phyloP scores from a whole-genome alignment of 2,797 vertebrate species.

The Oryzias sinensis region DNA sequence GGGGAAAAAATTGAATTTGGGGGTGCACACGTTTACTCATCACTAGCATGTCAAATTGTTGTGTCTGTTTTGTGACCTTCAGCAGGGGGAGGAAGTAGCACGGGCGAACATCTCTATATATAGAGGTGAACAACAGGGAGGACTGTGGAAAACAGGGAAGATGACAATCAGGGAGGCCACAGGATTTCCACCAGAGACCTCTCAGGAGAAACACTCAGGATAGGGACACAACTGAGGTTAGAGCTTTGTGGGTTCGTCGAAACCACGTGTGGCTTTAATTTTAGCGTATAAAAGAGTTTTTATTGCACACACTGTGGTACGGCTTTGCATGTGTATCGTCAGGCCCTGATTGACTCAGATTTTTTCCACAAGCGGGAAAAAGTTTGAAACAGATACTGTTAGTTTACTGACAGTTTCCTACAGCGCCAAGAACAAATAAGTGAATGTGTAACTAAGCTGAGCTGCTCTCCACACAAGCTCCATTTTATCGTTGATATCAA shows the following conservation, averaged over 20 bases:
- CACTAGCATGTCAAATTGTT: conserved; percentile 35
- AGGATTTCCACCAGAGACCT: conserved; percentile 72
- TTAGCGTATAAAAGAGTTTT: conserved; percentile 10
- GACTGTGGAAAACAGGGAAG: conserved; percentile 53
- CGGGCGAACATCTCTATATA: conserved; percentile 45
- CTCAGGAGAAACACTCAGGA: conserved; percentile 19
- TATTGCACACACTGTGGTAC: conserved; percentile 22
- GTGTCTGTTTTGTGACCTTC: conserved; percentile 53
- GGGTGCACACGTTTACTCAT: conserved; percentile 27
- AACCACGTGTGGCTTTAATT: conserved; percentile 7
- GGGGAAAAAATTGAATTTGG: conserved; percentile 23
- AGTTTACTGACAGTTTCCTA: conserved; percentile 14
- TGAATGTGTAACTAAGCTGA: conserved; percentile 33
- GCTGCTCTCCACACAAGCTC: conserved; percentile 20
- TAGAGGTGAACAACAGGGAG: conserved; percentile 49
- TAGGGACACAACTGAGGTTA: conserved; percentile 13
- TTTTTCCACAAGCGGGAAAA: background rate
- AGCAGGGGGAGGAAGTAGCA: conserved; percentile 36
- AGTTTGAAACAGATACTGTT: conserved; percentile 13
- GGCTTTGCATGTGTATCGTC: conserved; percentile 6
- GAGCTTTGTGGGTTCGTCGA: conserved; percentile 8
- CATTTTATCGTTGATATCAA: conserved; percentile 18
- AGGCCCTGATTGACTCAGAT: conserved; percentile 17
- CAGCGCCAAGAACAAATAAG: conserved; percentile 12
- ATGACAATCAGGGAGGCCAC: conserved; percentile 62